A percentile compares a stretch with the other conserved stretches of the same genome.
phyloP scores from a whole-genome alignment of 2,888 invertebrate genomes.

The Punctoribates punctum region DNA sequence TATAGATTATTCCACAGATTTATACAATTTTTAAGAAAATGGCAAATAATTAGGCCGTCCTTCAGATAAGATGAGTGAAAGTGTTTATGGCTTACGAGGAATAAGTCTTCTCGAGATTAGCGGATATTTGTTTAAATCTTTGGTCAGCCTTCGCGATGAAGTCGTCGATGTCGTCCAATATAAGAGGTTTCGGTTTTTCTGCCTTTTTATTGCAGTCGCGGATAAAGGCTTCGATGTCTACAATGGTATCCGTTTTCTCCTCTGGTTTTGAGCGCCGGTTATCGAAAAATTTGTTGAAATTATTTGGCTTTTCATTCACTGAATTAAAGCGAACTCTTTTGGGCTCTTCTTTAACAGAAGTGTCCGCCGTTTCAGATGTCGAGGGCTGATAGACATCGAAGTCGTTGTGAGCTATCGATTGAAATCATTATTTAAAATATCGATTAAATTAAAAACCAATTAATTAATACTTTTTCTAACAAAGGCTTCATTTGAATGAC shows the following conservation, averaged over 20 bases:
- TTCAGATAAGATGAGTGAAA: too few species aligned
- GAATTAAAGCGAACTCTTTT: not conserved
- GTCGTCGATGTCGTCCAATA: conserved; percentile 3
- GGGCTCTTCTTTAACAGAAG: not conserved
- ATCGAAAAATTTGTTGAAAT: not conserved
- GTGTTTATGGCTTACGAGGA: too few species aligned
- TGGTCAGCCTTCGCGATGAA: not conserved
- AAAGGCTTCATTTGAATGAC: too few species aligned
- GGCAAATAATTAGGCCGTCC: too few species aligned
- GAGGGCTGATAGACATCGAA: too few species aligned
- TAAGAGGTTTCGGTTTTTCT: not conserved
- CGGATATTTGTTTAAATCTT: not conserved
- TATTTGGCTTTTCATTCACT: not conserved
- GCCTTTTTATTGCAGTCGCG: not conserved
- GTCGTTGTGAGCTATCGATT: too few species aligned
- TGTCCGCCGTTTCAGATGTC: not conserved
- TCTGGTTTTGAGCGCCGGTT: not conserved
- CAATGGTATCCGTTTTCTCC: not conserved
- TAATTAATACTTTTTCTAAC: too few species aligned
- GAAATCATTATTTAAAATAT: too few species aligned
- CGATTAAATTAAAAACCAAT: too few species aligned
- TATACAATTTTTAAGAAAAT: too few species aligned
- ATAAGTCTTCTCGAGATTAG: too few species aligned
- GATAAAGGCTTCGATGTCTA: conserved; percentile 7
- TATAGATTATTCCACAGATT: too few species aligned